Base-by-base conservation (phyloP, 2,113 vertebrate genomes). In the Illadopsis cleaveri region DNA sequence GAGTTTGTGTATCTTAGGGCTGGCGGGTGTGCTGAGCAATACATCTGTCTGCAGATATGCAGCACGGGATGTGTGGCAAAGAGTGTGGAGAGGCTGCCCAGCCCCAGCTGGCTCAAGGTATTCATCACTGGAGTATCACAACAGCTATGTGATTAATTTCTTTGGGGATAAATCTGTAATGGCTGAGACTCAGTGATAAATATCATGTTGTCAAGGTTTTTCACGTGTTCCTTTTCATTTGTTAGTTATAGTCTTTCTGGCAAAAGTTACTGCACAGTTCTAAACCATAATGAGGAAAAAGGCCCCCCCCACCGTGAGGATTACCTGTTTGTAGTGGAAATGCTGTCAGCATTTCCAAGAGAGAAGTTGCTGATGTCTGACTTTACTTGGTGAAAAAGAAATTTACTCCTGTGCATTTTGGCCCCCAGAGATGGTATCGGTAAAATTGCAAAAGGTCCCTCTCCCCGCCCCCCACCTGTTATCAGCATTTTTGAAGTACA, bases 401-500 rank as follows among this genome's bases (percentile, higher is more conserved):
- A 66, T 69, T 40, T 80, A 61, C 38, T 66, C 68, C 0, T 0
- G 13, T 84, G 76, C 56, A 18, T 68, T 85, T 81, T 90, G 79
- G 42, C 22, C 44, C 60, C 73, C 33, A 33, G 72, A 89, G 85
- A 94, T 86, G 24, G 14, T 83, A 78, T 78, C 82, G 6, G n/a
- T 77, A 56, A 86, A 90, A 70, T 48, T 37, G 37, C 8, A 40
- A 40, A 44, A 89, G 62, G 15, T 31, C 4, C 6, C 22, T 8
- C 35, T 9, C 58, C 17, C 58, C 3, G 13, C 11, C 51, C 3
- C 2, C 0, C 25, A 82, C 70, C 75, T 80, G 82, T 83, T 42
- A 82, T 94, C 92, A 60, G 77, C 89, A 60, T 86, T 89, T 93
- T 40, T 33, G 14, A 96, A 90, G 86, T 84, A 66, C 56, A 66